These are phyloP conservation scores for Melanotaenia trifasciata DNA, from an alignment of 2,797 vertebrate genomes.

Conservation along the genomic window DNA sequence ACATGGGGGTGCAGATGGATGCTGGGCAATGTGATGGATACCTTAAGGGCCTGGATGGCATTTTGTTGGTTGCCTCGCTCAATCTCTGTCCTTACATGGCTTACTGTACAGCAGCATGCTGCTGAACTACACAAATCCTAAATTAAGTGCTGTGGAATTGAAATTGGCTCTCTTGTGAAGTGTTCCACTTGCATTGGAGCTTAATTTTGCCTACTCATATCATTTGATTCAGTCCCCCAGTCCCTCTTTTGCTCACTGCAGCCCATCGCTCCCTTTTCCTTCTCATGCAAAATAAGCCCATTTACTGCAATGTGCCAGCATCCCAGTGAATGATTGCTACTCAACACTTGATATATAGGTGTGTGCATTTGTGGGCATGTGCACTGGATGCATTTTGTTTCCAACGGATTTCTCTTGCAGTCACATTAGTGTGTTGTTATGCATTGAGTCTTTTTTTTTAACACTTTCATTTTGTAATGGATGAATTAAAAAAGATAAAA, in stretches of 20 bases:
- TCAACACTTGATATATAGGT: conserved; percentile 70
- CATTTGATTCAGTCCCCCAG: conserved; percentile 79
- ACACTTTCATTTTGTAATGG: conserved; percentile 36
- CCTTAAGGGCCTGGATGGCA: conserved; percentile 70
- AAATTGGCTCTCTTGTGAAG: conserved; percentile 84
- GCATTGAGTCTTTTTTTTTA: conserved; percentile 30
- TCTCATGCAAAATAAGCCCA: conserved; percentile 78
- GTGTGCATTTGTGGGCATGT: conserved; percentile 56
- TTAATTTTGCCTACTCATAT: conserved; percentile 85
- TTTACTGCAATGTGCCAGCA: conserved; percentile 79
- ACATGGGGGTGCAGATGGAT: conserved; percentile 39
- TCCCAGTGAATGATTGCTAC: conserved; percentile 80
- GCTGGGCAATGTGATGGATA: conserved; percentile 61
- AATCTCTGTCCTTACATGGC: conserved; percentile 73
- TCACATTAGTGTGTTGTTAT: conserved; percentile 47
- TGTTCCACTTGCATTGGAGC: conserved; percentile 83
- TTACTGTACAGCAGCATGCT: conserved; percentile 66
- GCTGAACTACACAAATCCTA: conserved; percentile 80
- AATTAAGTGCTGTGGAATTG: conserved; percentile 83
- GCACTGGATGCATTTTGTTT: conserved; percentile 55
- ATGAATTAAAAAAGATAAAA: conserved; percentile 26
- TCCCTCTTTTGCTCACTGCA: conserved; percentile 70
- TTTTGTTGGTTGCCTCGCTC: conserved; percentile 56
- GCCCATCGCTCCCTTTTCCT: conserved; percentile 70
- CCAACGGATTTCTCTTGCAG: conserved; percentile 33